Conservation (phyloP, 2,888 invertebrate species). For the Busseola fusca region DNA sequence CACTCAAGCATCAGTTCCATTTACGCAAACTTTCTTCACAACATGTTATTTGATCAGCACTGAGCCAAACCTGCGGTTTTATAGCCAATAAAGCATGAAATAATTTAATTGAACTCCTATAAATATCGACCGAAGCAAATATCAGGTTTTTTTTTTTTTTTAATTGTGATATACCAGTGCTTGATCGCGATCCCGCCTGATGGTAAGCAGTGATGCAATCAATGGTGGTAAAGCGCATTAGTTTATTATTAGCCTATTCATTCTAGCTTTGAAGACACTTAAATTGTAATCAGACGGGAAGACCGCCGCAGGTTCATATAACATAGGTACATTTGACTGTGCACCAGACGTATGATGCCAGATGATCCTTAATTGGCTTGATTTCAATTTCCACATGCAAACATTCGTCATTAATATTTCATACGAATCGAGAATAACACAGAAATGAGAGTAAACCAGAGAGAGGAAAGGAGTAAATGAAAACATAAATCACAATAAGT, state of each 20-base stretch:
- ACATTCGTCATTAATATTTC: conserved; percentile 55
- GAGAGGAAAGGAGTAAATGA: too few species aligned
- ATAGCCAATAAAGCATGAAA: conserved; percentile 36
- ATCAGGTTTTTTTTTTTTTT: too few species aligned
- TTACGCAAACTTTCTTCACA: conserved; percentile 70
- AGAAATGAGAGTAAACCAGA: conserved; percentile 32
- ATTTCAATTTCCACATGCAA: conserved; percentile 58
- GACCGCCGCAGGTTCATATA: conserved; percentile 23
- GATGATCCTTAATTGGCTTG: conserved; percentile 59
- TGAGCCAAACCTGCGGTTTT: conserved; percentile 49
- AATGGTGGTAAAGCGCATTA: too few species aligned
- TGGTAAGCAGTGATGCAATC: too few species aligned
- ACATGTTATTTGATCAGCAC: conserved; percentile 55
- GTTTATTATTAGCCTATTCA: too few species aligned
- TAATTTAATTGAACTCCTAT: conserved; percentile 37
- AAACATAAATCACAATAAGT: conserved; percentile 20
- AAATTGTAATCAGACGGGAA: too few species aligned
- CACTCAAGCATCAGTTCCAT: conserved; percentile 61
- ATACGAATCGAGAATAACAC: conserved; percentile 45
- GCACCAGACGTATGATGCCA: conserved; percentile 41
- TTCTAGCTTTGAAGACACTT: too few species aligned
- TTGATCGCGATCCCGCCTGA: too few species aligned
- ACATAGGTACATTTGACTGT: conserved; percentile 5
- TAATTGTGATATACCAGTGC: too few species aligned
- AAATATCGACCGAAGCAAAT: conserved; percentile 23